phyloP scores from a whole-genome alignment of 30 jellyfish, hydroid and myxozoan species.

The Turritopsis dohrnii region DNA sequence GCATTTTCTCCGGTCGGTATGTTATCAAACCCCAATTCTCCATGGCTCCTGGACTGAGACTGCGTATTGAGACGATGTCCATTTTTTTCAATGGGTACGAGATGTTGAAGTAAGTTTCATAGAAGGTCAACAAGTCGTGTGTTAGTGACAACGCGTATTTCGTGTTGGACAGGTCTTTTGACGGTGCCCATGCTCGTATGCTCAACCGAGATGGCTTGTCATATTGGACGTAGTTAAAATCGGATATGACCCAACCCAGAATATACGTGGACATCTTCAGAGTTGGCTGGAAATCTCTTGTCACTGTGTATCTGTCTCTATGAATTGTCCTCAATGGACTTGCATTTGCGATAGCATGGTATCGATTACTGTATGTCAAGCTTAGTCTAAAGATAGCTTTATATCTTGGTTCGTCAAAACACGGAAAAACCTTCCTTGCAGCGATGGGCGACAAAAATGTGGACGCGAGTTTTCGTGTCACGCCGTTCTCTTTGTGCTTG shows the following conservation, averaged over 20 bases:
- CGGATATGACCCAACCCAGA: conserved; percentile 57
- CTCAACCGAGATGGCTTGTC: conserved; percentile 29
- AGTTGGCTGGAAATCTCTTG: conserved; percentile 41
- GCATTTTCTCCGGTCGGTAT: conserved; percentile 32
- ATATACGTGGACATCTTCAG: conserved; percentile 83
- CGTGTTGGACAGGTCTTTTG: conserved; percentile 26
- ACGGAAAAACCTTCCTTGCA: conserved; percentile 88
- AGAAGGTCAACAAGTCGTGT: conserved; percentile 40
- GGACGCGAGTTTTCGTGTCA: conserved; percentile 52
- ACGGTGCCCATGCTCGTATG: conserved; percentile 84
- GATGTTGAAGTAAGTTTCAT: conserved; percentile 44
- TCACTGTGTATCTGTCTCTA: not conserved
- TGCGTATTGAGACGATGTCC: conserved; percentile 72
- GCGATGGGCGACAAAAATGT: conserved; percentile 78
- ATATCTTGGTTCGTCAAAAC: conserved; percentile 93
- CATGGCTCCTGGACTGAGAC: conserved; percentile 73
- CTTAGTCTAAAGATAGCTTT: conserved; percentile 63
- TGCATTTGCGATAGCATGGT: conserved; percentile 57
- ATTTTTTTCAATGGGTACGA: conserved; percentile 58
- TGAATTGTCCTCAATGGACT: conserved; percentile 18
- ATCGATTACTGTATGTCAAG: conserved; percentile 53
- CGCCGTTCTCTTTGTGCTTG: conserved; percentile 14
- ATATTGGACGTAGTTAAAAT: conserved; percentile 33
- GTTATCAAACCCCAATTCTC: conserved; percentile 93
- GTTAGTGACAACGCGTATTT: conserved; percentile 53